Evolutionary conservation across 2,888 invertebrate species (phyloP).

Genomic region (Tenodera sinensis): DNA sequence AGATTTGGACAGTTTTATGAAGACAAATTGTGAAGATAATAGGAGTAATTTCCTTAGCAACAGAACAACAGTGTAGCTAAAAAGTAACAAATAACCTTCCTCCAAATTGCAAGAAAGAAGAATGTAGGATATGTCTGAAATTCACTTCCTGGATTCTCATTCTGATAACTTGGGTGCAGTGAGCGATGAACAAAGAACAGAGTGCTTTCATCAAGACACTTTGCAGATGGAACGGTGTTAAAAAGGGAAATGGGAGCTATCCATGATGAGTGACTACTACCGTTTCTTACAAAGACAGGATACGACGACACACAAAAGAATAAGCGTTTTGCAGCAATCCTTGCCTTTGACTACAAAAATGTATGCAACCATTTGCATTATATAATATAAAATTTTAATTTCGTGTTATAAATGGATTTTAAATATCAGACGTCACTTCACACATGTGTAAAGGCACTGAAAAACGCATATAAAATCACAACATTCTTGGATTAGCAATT

Average conservation of each 20-base stretch:
- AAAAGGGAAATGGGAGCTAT: not conserved
- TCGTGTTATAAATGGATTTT: too few relatives aligned
- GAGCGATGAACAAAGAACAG: not conserved
- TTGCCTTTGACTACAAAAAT: not conserved
- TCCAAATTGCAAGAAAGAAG: not conserved
- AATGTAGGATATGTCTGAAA: not conserved
- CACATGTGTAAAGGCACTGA: too few relatives aligned
- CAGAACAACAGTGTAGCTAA: too few relatives aligned
- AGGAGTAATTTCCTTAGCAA: too few relatives aligned
- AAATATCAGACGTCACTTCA: too few relatives aligned
- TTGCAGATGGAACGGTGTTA: not conserved
- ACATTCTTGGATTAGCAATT: too few relatives aligned
- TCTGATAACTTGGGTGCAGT: not conserved
- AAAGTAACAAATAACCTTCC: not conserved
- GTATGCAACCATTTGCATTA: not conserved
- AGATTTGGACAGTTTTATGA: too few relatives aligned
- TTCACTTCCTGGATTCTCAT: not conserved
- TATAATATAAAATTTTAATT: not conserved
- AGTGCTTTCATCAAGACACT: not conserved
- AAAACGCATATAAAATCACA: too few relatives aligned
- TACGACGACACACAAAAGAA: not conserved
- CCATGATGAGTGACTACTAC: not conserved
- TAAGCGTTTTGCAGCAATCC: not conserved
- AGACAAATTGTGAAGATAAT: too few relatives aligned
- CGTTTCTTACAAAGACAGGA: not conserved